Evolutionary conservation across 2,113 vertebrate genomes (phyloP), one percentile per base, ranked within the genome.

Genomic region (Columbina picui): DNA sequence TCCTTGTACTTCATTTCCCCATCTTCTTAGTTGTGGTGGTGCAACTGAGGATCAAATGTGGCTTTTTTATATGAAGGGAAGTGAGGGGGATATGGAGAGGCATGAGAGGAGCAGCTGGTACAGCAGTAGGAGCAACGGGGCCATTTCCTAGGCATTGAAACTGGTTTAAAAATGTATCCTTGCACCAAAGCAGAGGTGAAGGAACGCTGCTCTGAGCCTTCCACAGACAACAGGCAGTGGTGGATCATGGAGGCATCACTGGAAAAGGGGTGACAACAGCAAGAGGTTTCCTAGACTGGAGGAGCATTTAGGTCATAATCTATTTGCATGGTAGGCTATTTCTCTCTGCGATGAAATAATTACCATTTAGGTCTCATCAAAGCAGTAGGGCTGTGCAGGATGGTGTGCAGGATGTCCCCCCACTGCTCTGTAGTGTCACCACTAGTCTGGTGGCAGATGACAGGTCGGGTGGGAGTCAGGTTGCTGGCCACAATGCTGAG

Each of bases 121-220:
- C 39, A 36, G 23, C 21, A 61, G 5, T 12, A 74, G 36, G 36
- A 84, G 30, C 12, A 5, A 14, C 4, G 10, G 60, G 15, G 68
- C 18, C 34, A 25, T 41, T 84, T 55, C 18, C 47, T 30, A 55
- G 30, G 19, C n/a, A 52, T 5, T 50, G 34, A 71, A 71, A 34
- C 14, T 82, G 26, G 2, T 50, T 79, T 89, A 3, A 79, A 93
- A 82, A 49, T 21, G 14, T 59, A 23, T 6, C 2, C 70, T 92
- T 2, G 0, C 7, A 25, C 6, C 1, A 1, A 59, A 78, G 56
- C 18, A 30, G 26, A 6, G 20, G 0, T 50, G 41, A 70, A 78
- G 22, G 6, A 59, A 7, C 0, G 2, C 22, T 50, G 1, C 29
- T 89, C 15, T 63, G 29, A 70, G 14, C 26, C 25, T 7, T 84